These are phyloP conservation scores for Oligia latruncula DNA, from an alignment of 2,888 invertebrate genomes.

Conservation along the genomic window DNA sequence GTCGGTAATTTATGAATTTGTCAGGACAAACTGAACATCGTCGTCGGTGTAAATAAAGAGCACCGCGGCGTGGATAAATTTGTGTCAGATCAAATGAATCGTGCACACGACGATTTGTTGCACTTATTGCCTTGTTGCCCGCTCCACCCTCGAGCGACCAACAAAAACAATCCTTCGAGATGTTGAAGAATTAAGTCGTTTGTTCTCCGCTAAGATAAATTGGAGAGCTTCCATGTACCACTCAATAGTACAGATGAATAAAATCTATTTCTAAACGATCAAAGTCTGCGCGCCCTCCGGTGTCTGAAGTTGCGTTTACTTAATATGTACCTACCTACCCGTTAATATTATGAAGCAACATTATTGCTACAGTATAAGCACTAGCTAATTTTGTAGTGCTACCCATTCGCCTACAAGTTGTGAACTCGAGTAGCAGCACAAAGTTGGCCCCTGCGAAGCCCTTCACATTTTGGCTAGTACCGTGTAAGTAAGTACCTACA, in stretches of 20 bases:
- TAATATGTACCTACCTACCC: constrained; percentile 12
- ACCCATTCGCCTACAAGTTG: constrained; percentile 65
- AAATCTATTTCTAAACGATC: constrained; percentile 62
- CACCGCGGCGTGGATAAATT: constrained; percentile 87
- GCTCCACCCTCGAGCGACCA: constrained; percentile 71
- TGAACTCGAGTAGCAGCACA: constrained; percentile 65
- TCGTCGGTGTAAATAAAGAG: constrained; percentile 88
- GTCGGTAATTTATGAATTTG: constrained; percentile 90
- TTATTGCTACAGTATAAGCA: constrained; percentile 30
- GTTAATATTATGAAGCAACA: constrained; percentile 19
- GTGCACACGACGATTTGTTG: constrained; percentile 85
- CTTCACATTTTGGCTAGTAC: constrained; percentile 66
- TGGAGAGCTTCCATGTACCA: constrained; percentile 65
- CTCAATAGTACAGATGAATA: constrained; percentile 54
- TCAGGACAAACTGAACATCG: constrained; percentile 88
- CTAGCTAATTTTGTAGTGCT: constrained; percentile 64
- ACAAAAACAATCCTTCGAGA: constrained; percentile 71
- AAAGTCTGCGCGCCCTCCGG: constrained; percentile 37
- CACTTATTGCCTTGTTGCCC: constrained; percentile 78
- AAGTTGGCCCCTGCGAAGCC: constrained; percentile 78
- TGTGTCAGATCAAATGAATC: constrained; percentile 90
- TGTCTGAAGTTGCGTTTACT: constrained; percentile 35
- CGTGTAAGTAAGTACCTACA: constrained; percentile 1
- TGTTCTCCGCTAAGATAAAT: constrained; percentile 73
- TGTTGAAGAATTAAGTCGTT: constrained; percentile 76